These are phyloP conservation scores for Enhydra lutris DNA, from an alignment of 2,113 vertebrate species.

Conservation along the genomic window DNA sequence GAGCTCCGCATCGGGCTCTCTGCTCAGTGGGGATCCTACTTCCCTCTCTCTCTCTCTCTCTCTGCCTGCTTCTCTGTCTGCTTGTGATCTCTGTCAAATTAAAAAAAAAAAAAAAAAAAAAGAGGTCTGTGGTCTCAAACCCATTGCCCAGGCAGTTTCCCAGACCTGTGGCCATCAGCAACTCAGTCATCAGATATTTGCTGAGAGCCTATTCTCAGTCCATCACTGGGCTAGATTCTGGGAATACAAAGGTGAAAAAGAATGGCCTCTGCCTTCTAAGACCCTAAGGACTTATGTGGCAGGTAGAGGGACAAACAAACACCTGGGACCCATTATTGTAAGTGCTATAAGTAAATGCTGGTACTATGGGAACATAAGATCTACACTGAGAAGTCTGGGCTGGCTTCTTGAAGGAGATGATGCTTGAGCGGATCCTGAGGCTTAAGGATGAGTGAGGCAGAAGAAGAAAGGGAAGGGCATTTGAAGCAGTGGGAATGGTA, in stretches of 20 bases:
- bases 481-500: neutral
- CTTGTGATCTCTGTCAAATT: no score
- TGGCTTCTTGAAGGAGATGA: neutral
- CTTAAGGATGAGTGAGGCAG: neutral
- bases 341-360: neutral
- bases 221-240: neutral
- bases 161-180: neutral
- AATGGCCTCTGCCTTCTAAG: neutral
- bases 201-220: neutral
- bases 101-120: no score
- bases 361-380: neutral
- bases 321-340: neutral
- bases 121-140: neutral
- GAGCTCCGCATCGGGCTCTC: no score
- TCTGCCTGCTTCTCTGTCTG: no score
- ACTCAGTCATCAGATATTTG: neutral
- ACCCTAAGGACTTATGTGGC: neutral
- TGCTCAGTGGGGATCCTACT: no score
- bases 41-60: no score
- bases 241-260: neutral
- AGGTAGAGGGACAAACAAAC: neutral
- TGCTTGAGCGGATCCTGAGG: neutral
- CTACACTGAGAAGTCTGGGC: neutral
- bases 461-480: neutral
- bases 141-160: neutral